Percentiles rank a stretch among this genome's conserved stretches.
These are phyloP conservation scores for Pseudolaguvia tuberculata DNA, from an alignment of 2,113 vertebrate species.

Conservation along the genomic window DNA sequence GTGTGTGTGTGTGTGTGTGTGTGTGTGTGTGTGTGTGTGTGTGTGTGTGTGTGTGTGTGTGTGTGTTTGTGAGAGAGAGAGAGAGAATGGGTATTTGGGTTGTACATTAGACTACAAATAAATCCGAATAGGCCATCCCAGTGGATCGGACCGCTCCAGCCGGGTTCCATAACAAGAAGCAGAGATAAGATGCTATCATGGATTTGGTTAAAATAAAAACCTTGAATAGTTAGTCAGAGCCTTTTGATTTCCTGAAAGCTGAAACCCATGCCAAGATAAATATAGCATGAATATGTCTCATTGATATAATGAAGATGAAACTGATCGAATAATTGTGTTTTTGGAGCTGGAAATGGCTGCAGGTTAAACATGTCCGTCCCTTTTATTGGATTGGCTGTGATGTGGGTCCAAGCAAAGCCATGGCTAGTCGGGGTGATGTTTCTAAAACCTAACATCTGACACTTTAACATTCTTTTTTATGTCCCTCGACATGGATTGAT, in stretches of 20 bases:
- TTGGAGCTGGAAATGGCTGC: constrained; percentile 52
- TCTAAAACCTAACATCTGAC: not conserved
- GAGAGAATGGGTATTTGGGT: constrained; percentile 31
- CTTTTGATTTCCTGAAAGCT: constrained; percentile 66
- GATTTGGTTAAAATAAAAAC: constrained; percentile 58
- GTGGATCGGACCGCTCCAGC: constrained; percentile 32
- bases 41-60: too few relatives aligned
- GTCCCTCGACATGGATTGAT: not conserved
- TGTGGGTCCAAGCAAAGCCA: not conserved
- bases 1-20: too few relatives aligned
- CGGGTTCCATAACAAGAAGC: constrained; percentile 44
- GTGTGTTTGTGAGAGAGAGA: constrained; percentile 2
- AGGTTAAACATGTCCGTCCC: constrained; percentile 50
- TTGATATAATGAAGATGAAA: constrained; percentile 61
- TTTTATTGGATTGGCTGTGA: constrained; percentile 43
- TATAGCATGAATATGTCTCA: constrained; percentile 50
- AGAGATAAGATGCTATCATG: constrained; percentile 63
- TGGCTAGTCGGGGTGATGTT: not conserved
- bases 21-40: too few relatives aligned
- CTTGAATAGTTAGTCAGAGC: constrained; percentile 55
- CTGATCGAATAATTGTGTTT: constrained; percentile 61
- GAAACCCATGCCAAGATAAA: constrained; percentile 59
- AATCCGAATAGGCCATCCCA: constrained; percentile 39
- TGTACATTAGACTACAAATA: constrained; percentile 42
- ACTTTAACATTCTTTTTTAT: not conserved